Conservation (phyloP, 2,113 vertebrate genomes). For the Ameiurus melas region DNA sequence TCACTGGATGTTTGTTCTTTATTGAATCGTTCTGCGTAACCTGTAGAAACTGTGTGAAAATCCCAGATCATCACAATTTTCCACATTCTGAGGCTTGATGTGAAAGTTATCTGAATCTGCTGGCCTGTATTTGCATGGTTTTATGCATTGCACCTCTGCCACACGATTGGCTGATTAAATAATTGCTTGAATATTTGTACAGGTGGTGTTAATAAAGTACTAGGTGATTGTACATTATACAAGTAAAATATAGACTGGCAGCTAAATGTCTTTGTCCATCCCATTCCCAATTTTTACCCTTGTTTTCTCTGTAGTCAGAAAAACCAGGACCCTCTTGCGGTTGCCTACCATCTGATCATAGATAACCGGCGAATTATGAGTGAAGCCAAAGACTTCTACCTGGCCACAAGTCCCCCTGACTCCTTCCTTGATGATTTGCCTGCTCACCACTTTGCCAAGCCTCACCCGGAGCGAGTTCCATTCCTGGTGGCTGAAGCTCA, state of each 20-base stretch:
- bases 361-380: constrained; percentile 99
- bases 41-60: neutral
- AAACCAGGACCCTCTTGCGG: constrained; percentile 92
- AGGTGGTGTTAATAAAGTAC: neutral
- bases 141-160: neutral
- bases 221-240: neutral
- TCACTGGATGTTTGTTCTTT: neutral
- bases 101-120: neutral
- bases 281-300: neutral
- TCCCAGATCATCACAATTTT: neutral
- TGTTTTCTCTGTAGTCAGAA: constrained; percentile 70
- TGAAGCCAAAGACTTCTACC: constrained; percentile 97
- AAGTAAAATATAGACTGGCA: neutral
- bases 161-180: neutral
- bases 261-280: neutral
- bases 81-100: neutral
- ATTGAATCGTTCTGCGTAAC: neutral
- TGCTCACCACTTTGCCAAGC: constrained; percentile 69
- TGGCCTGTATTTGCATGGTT: neutral
- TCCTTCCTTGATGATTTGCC: constrained; percentile 93
- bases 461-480: constrained; percentile 93
- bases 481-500: constrained; percentile 86
- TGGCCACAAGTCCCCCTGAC: constrained; percentile 94
- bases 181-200: neutral
- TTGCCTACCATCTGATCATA: constrained; percentile 98